Evolutionary conservation across 2,113 vertebrate genomes (phyloP).

Genomic region (Odobenus rosmarus): DNA sequence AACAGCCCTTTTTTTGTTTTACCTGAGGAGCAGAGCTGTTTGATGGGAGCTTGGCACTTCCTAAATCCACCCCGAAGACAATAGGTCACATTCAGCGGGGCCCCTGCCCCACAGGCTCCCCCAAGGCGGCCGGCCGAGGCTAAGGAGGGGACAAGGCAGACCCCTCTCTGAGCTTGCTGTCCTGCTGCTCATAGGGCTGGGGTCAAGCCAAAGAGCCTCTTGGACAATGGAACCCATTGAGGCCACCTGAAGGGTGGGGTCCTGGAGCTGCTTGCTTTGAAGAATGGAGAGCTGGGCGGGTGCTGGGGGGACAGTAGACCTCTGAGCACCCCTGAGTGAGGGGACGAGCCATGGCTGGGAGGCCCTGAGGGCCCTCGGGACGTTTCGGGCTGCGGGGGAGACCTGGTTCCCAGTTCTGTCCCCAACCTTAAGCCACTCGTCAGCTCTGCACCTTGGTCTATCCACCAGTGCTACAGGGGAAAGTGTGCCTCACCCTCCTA

Average conservation of each 20-base stretch:
- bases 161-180: slow-evolving; percentile 67
- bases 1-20: slow-evolving; percentile 87
- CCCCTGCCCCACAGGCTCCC: slow-evolving; percentile 69
- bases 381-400: background rate
- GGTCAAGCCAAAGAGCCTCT: slow-evolving; percentile 66
- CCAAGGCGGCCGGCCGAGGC: slow-evolving; percentile 19
- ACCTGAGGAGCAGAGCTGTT: slow-evolving; percentile 79
- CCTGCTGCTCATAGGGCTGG: slow-evolving; percentile 59
- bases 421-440: background rate
- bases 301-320: background rate
- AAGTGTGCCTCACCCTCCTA: background rate
- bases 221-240: slow-evolving; percentile 87
- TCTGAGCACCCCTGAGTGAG: slow-evolving; percentile 67
- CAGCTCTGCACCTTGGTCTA: background rate
- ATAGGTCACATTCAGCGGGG: slow-evolving; percentile 86
- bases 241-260: slow-evolving; percentile 55
- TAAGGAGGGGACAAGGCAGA: slow-evolving; percentile 61
- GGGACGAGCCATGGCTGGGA: background rate
- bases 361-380: background rate
- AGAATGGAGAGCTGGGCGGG: slow-evolving; percentile 53
- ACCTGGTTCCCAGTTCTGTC: background rate
- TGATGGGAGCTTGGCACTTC: slow-evolving; percentile 86
- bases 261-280: slow-evolving; percentile 72
- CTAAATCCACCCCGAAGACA: slow-evolving; percentile 83
- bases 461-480: too few species aligned